Evolutionary conservation across 1,140 invertebrate species (phyloP).

Genomic region (Danaus plexippus): DNA sequence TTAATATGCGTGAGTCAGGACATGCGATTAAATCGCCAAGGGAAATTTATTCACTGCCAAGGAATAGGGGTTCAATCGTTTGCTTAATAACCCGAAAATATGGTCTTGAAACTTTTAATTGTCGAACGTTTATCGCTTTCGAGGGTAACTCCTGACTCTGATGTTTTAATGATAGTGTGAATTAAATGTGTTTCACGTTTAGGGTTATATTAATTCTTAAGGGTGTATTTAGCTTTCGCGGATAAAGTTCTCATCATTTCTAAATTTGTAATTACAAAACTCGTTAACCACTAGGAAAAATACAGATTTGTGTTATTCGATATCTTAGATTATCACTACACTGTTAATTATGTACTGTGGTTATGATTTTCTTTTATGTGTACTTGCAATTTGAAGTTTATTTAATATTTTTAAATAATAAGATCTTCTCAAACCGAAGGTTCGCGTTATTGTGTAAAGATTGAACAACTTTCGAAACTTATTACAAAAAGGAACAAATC

Average conservation of each 20-base stretch:
- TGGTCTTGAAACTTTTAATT: slow-evolving; percentile 58
- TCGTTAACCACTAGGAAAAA: too few species aligned
- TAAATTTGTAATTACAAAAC: too few species aligned
- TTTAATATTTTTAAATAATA: slow-evolving; percentile 1
- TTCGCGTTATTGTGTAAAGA: slow-evolving; percentile 5
- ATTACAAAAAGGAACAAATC: slow-evolving; percentile 5
- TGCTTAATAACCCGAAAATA: slow-evolving; percentile 60
- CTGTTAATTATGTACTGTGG: too few species aligned
- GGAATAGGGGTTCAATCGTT: slow-evolving; percentile 27
- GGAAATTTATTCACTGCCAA: slow-evolving; percentile 44
- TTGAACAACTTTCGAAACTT: slow-evolving; percentile 4
- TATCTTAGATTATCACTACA: too few species aligned
- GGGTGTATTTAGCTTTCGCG: background rate
- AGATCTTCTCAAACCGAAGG: background rate
- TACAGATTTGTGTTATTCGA: too few species aligned
- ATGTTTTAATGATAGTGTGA: slow-evolving; percentile 13
- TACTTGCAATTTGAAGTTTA: slow-evolving; percentile 1
- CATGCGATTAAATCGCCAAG: slow-evolving; percentile 40
- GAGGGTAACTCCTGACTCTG: slow-evolving; percentile 25
- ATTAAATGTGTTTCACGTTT: slow-evolving; percentile 7
- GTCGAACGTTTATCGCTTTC: slow-evolving; percentile 45
- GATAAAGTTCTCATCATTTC: too few species aligned
- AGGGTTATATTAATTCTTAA: background rate
- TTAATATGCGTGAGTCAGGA: slow-evolving; percentile 53
- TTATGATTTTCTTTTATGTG: too few species aligned